phyloP scores from a whole-genome alignment of 1,140 invertebrate genomes.

The Antheraea pernyi region DNA sequence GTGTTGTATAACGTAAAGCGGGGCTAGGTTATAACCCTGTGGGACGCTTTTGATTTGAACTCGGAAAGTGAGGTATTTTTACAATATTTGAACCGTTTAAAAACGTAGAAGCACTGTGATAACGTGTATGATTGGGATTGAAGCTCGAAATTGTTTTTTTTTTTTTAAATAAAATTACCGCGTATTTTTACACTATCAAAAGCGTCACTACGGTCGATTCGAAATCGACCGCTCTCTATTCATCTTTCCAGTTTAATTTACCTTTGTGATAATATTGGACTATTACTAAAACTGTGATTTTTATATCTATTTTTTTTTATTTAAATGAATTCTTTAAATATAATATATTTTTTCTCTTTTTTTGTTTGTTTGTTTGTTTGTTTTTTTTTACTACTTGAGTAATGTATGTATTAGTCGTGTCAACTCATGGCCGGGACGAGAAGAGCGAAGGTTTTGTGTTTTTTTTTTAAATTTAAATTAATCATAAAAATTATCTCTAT shows the following conservation, averaged over 20 bases:
- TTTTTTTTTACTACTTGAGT: neutral
- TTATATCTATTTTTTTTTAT: conserved; percentile 13
- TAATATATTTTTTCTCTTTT: neutral
- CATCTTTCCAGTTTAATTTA: conserved; percentile 6
- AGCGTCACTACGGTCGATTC: neutral
- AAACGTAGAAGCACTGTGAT: neutral
- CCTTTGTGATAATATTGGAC: conserved; percentile 13
- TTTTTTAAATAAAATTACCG: neutral
- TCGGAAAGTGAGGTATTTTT: neutral
- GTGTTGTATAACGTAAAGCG: neutral
- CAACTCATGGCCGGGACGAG: neutral
- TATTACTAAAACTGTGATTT: conserved; percentile 15
- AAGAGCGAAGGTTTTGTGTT: neutral
- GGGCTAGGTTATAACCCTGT: neutral
- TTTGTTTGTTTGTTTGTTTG: too few relatives aligned
- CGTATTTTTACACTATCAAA: neutral
- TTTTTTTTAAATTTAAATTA: neutral
- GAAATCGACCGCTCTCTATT: neutral
- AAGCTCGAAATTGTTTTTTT: neutral
- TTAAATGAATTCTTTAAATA: neutral
- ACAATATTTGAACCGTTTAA: neutral
- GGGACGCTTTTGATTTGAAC: neutral
- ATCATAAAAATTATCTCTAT: neutral
- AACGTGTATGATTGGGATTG: neutral
- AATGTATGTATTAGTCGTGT: neutral